Conservation (phyloP, 2,888 invertebrate genomes). For the Diaperis boleti region DNA sequence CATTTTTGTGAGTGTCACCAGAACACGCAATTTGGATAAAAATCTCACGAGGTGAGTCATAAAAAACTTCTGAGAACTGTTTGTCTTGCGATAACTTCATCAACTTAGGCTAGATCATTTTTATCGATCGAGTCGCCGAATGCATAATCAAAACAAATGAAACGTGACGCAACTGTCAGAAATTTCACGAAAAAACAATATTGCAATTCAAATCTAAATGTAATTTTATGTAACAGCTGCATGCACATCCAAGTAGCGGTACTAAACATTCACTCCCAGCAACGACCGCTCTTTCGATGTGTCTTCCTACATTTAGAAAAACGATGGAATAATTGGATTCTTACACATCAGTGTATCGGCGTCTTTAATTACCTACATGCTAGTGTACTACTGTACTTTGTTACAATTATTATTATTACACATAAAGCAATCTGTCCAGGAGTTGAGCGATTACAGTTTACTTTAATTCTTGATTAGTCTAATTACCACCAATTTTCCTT, state of each 20-base stretch:
- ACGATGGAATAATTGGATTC: constrained; percentile 3
- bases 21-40: constrained; percentile 23
- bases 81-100: constrained; percentile 16
- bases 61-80: background rate
- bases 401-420: constrained; percentile 20
- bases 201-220: constrained; percentile 5
- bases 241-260: constrained; percentile 41
- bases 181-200: background rate
- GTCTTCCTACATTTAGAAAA: constrained; percentile 32
- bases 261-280: constrained; percentile 27
- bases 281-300: constrained; percentile 25
- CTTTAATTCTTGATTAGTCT: constrained; percentile 8
- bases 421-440: constrained; percentile 2
- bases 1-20: constrained; percentile 60
- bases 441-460: too few species aligned
- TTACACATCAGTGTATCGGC: background rate
- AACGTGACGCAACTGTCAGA: background rate
- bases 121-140: constrained; percentile 10
- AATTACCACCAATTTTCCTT: constrained; percentile 9
- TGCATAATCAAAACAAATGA: constrained; percentile 5
- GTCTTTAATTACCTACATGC: constrained; percentile 14
- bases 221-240: constrained; percentile 46
- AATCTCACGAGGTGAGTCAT: constrained; percentile 13
- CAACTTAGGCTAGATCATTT: background rate
- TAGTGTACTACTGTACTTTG: background rate